A percentile compares a stretch with the other conserved stretches of the same genome.
phyloP scores from a whole-genome alignment of 2,797 vertebrate species.

The Sphenopsis melanotis region DNA sequence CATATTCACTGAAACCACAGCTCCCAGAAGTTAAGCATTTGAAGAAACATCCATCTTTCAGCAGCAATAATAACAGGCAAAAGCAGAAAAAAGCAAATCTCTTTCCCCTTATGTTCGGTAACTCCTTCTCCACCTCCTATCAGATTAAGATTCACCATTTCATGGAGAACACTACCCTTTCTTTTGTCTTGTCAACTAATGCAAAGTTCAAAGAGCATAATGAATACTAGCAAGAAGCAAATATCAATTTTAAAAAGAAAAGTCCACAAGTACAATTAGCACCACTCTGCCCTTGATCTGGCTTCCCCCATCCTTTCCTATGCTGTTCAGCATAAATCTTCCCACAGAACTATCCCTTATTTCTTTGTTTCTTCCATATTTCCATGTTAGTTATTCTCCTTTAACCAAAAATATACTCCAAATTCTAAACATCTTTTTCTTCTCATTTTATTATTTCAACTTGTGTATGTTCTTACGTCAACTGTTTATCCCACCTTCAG shows the following conservation, averaged over 20 bases:
- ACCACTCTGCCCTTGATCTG: not conserved
- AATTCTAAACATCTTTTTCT: not conserved
- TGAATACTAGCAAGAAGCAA: not conserved
- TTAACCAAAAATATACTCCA: not conserved
- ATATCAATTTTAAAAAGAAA: not conserved
- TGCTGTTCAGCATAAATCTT: not conserved
- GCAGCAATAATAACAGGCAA: not conserved
- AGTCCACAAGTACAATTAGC: not conserved
- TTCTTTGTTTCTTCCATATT: not conserved
- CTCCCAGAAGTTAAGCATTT: not conserved
- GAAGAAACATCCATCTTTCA: not conserved
- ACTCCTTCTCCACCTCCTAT: not conserved
- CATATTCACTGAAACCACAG: not conserved
- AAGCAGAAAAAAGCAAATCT: not conserved
- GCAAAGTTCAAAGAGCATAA: not conserved
- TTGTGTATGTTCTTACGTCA: not conserved
- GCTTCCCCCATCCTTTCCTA: not conserved
- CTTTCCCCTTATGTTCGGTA: not conserved
- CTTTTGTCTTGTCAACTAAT: not conserved
- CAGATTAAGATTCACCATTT: not conserved
- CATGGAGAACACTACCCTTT: not conserved
- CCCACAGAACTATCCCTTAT: not conserved
- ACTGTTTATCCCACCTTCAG: not conserved
- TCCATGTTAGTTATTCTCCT: not conserved
- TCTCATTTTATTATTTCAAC: not conserved